Conservation (phyloP, 2,888 invertebrate genomes). For the Melitaea athalia region DNA sequence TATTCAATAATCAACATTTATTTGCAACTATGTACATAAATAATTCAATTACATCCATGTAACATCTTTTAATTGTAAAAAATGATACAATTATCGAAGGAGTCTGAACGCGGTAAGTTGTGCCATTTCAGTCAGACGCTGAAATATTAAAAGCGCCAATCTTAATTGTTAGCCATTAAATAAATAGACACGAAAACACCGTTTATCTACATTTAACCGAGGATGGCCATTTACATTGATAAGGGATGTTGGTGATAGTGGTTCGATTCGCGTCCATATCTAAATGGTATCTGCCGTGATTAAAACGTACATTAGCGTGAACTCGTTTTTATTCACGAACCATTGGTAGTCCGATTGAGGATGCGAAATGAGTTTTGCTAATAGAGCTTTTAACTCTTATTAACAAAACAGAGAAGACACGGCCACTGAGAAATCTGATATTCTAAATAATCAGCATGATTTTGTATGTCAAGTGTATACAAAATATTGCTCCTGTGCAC, state of each 20-base stretch:
- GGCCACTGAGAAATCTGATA: too few species aligned
- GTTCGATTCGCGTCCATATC: constrained; percentile 23
- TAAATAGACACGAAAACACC: constrained; percentile 44
- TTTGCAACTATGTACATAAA: not conserved
- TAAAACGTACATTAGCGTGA: constrained; percentile 19
- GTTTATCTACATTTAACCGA: constrained; percentile 45
- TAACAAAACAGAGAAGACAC: too few species aligned
- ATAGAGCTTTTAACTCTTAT: too few species aligned
- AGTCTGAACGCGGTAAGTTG: constrained; percentile 17
- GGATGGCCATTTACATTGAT: constrained; percentile 42
- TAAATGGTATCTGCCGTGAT: constrained; percentile 19
- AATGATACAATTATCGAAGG: constrained; percentile 17
- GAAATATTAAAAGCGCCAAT: constrained; percentile 47
- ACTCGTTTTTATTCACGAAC: constrained; percentile 18
- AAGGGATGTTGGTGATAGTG: constrained; percentile 33
- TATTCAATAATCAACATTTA: not conserved
- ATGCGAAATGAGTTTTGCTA: too few species aligned
- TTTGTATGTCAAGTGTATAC: too few species aligned
- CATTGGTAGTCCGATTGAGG: not conserved
- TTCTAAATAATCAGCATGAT: too few species aligned
- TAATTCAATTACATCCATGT: not conserved
- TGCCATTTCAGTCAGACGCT: constrained; percentile 30
- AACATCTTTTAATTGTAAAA: constrained; percentile 16
- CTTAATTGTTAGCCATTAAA: constrained; percentile 60
- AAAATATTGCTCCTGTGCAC: too few species aligned